Percentiles rank a stretch among this genome's conserved stretches.
These are phyloP conservation scores for Ditylenchus weischeri DNA, from an alignment of 2,888 invertebrate genomes.

Conservation along the genomic window DNA sequence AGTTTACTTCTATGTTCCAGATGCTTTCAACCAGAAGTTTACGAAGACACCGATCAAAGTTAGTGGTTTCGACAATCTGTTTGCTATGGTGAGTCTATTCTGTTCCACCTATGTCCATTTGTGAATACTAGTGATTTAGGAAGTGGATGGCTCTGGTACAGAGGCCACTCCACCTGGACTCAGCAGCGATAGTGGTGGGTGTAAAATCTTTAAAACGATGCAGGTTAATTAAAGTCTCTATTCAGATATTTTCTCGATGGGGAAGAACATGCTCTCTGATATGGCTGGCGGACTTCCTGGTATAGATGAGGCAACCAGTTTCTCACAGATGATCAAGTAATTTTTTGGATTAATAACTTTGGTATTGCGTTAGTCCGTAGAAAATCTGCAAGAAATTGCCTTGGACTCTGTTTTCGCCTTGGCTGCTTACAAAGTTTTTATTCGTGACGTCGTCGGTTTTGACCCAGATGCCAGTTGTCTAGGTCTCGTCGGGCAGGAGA, in stretches of 20 bases:
- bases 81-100: conserved; percentile 74
- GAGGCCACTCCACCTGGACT: conserved; percentile 4
- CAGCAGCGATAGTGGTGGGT: not conserved
- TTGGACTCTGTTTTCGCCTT: no score
- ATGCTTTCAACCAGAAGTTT: conserved; percentile 99
- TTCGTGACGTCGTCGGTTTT: no score
- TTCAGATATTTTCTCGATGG: conserved; percentile 72
- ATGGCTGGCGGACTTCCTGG: conserved; percentile 94
- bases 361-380: no score
- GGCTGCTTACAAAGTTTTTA: no score
- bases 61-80: conserved; percentile 87
- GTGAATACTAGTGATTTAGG: conserved; percentile 9
- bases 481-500: no score
- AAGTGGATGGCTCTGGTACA: conserved; percentile 5
- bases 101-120: not conserved
- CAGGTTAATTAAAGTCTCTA: not conserved
- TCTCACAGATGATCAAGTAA: conserved; percentile 90
- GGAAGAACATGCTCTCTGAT: conserved; percentile 84
- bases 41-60: conserved; percentile 80
- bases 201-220: not conserved
- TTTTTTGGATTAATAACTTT: no score
- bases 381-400: no score
- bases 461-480: no score
- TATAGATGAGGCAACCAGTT: conserved; percentile 99
- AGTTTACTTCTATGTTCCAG: conserved; percentile 66